Conservation (phyloP, 2,797 vertebrate genomes). For the Thalassophryne amazonica region DNA sequence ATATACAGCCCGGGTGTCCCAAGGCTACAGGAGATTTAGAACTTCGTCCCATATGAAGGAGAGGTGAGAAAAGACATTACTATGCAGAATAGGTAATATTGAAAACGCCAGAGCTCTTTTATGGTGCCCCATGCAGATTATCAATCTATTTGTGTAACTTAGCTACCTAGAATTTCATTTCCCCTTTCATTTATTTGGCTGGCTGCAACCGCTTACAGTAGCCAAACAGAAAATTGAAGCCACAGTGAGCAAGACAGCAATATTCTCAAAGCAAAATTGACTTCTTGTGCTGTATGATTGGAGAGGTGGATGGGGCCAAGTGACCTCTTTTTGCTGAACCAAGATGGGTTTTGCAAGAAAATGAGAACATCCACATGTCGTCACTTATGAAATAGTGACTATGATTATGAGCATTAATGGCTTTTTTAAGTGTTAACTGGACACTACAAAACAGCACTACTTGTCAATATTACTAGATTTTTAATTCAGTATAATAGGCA, state of each 20-base stretch:
- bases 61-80: slow-evolving; percentile 80
- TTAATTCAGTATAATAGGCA: slow-evolving; percentile 32
- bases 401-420: no score
- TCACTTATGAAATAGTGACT: no score
- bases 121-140: slow-evolving; percentile 70
- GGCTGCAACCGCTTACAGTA: slow-evolving; percentile 65
- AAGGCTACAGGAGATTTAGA: slow-evolving; percentile 80
- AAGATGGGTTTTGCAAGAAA: slow-evolving; percentile 28
- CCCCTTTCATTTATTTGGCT: slow-evolving; percentile 75
- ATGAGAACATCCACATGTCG: slow-evolving; percentile 11
- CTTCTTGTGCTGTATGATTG: slow-evolving; percentile 54
- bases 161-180: slow-evolving; percentile 75
- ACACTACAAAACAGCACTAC: slow-evolving; percentile 10
- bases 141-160: slow-evolving; percentile 79
- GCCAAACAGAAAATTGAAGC: slow-evolving; percentile 69
- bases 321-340: slow-evolving; percentile 49
- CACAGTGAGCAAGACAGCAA: slow-evolving; percentile 55
- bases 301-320: slow-evolving; percentile 27
- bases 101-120: slow-evolving; percentile 69
- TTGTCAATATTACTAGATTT: slow-evolving; percentile 4
- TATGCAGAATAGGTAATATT: slow-evolving; percentile 78
- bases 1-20: slow-evolving; percentile 72
- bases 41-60: slow-evolving; percentile 77
- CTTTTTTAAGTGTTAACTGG: slow-evolving; percentile 1
- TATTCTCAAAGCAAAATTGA: slow-evolving; percentile 69